phyloP scores from a whole-genome alignment of 2,888 invertebrate genomes.

The Eueremaeus valkanovi region DNA sequence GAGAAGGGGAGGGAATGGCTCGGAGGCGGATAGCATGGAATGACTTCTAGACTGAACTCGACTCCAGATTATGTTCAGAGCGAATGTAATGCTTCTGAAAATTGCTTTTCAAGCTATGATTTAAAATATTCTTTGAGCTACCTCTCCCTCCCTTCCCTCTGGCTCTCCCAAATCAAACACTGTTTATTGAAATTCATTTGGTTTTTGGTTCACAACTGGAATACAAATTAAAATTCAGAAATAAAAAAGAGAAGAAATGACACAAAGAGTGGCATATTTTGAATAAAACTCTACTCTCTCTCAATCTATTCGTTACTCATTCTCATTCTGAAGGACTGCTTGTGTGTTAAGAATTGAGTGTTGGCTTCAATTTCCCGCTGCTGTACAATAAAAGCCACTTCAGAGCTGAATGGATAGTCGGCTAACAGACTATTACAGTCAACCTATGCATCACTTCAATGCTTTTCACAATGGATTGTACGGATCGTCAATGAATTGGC shows the following conservation, averaged over 20 bases:
- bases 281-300: not conserved
- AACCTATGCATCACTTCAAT: slow-evolving; percentile 2
- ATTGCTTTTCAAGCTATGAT: not conserved
- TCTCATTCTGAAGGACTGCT: not conserved
- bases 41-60: not conserved
- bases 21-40: not conserved
- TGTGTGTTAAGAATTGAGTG: not conserved
- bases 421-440: not conserved
- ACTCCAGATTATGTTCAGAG: not conserved
- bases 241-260: not conserved
- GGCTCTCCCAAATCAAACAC: not conserved
- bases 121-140: not conserved
- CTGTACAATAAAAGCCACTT: slow-evolving; percentile 1
- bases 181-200: slow-evolving; percentile 12
- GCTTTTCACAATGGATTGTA: not conserved
- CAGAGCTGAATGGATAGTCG: not conserved
- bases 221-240: not conserved
- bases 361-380: not conserved
- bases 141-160: not conserved
- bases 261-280: not conserved
- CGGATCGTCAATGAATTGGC: not conserved
- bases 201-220: not conserved
- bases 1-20: not conserved
- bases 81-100: not conserved
- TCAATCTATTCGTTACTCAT: not conserved